Evolutionary conservation across 2,113 vertebrate genomes (phyloP).

Genomic region (Xerus inauris): DNA sequence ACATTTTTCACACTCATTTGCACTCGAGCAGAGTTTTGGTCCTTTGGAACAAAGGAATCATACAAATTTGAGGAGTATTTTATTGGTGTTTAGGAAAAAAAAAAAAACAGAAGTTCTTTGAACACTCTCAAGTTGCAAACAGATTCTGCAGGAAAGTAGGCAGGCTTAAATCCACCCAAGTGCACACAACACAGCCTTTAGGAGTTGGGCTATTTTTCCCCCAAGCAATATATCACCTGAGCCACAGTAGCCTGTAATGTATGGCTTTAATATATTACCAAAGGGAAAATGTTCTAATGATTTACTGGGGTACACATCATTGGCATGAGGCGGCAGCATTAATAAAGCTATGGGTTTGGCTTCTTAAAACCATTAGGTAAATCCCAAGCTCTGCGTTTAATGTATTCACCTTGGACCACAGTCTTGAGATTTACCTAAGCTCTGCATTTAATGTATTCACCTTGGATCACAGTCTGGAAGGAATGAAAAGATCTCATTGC

Average conservation of each 20-base stretch:
- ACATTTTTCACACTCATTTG: background rate
- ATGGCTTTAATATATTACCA: constrained; percentile 65
- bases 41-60: constrained; percentile 45
- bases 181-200: background rate
- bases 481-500: constrained; percentile 45
- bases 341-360: constrained; percentile 60
- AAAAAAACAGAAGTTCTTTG: background rate
- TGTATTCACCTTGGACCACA: constrained; percentile 46
- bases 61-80: constrained; percentile 7
- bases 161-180: background rate
- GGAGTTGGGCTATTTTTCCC: background rate
- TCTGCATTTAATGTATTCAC: constrained; percentile 53
- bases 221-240: constrained; percentile 37
- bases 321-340: constrained; percentile 61
- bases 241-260: constrained; percentile 55
- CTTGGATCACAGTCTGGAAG: constrained; percentile 54
- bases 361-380: constrained; percentile 77
- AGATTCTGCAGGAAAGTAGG: background rate
- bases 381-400: constrained; percentile 55
- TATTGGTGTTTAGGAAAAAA: background rate
- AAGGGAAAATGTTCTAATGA: constrained; percentile 55
- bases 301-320: constrained; percentile 62
- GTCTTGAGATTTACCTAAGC: constrained; percentile 61
- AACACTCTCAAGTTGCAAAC: background rate
- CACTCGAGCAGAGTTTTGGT: background rate